These are phyloP conservation scores for Silurus asotus DNA, from an alignment of 2,113 vertebrate species.

Conservation along the genomic window DNA sequence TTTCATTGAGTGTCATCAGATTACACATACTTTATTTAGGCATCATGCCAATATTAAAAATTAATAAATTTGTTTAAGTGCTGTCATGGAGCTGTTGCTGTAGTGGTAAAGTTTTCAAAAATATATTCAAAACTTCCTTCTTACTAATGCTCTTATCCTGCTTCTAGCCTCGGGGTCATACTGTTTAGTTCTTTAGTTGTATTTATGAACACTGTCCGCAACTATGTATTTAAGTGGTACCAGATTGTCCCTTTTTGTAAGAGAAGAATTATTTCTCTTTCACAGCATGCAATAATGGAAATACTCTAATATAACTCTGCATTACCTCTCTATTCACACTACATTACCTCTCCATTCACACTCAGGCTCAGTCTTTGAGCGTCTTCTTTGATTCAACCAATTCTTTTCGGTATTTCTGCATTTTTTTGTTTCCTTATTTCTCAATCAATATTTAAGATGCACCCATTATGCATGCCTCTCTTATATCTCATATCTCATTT, in stretches of 20 bases:
- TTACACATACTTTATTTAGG: not conserved
- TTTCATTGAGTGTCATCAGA: not conserved
- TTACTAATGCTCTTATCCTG: not conserved
- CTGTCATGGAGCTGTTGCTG: no score
- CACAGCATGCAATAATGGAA: not conserved
- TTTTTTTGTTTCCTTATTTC: no score
- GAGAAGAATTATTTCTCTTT: not conserved
- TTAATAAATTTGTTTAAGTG: not conserved
- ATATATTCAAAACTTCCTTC: no score
- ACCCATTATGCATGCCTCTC: not conserved
- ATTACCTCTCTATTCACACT: not conserved
- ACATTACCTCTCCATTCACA: not conserved
- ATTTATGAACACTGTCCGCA: not conserved
- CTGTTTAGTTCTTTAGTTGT: not conserved
- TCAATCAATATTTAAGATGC: not conserved
- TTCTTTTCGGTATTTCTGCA: no score
- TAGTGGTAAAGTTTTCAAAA: not conserved
- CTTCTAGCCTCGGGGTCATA: not conserved
- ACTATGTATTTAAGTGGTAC: not conserved
- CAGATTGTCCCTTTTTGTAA: not conserved
- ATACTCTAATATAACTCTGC: not conserved
- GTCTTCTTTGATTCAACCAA: not conserved
- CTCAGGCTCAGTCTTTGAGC: not conserved
- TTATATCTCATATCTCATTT: slow-evolving; percentile 4
- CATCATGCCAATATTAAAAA: not conserved